phyloP scores from a whole-genome alignment of 2,113 vertebrate genomes.

The Rafetus swinhoei region DNA sequence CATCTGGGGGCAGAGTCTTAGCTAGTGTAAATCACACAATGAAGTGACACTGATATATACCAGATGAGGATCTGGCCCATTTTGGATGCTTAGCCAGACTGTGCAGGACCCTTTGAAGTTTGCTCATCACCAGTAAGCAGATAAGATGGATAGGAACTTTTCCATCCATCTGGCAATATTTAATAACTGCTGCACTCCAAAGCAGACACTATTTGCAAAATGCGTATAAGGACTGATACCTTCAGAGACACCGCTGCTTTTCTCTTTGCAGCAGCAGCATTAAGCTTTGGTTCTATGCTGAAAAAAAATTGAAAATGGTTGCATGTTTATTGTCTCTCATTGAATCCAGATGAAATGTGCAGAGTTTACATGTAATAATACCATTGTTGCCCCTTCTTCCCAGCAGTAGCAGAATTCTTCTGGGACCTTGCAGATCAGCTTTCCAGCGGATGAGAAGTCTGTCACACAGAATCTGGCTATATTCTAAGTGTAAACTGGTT shows the following conservation, averaged over 20 bases:
- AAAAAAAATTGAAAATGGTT: not conserved
- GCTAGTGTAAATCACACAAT: not conserved
- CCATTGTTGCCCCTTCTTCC: not conserved
- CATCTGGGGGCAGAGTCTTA: not conserved
- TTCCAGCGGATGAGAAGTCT: not conserved
- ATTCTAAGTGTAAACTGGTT: not conserved
- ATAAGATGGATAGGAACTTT: not conserved
- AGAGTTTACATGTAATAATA: not conserved
- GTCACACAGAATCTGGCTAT: not conserved
- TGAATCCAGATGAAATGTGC: not conserved
- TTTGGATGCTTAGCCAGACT: not conserved
- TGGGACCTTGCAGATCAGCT: not conserved
- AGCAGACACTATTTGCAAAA: not conserved
- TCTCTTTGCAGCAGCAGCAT: not conserved
- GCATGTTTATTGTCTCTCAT: not conserved
- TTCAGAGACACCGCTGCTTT: not conserved
- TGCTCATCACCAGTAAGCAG: not conserved
- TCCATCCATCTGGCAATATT: not conserved
- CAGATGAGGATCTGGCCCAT: not conserved
- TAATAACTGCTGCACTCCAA: not conserved
- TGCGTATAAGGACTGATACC: not conserved
- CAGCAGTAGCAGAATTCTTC: not conserved
- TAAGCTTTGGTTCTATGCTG: not conserved
- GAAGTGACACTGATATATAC: not conserved
- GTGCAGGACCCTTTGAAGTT: not conserved